Evolutionary conservation across 2,113 vertebrate species (phyloP).

Genomic region (Cyanistes caeruleus): DNA sequence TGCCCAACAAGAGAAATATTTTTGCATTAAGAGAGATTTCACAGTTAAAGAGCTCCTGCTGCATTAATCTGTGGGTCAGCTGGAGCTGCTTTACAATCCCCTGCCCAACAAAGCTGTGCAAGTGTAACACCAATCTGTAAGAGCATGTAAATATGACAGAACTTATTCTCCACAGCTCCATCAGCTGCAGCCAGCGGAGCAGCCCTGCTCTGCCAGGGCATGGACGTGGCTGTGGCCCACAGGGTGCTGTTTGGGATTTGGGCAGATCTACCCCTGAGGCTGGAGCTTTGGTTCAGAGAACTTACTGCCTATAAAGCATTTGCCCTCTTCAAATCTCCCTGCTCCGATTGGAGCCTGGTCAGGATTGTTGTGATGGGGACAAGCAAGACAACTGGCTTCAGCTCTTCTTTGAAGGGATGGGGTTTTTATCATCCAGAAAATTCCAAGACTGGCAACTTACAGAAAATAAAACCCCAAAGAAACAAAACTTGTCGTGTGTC

Average conservation of each 20-base stretch:
- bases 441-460: fast-evolving
- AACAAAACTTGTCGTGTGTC: background rate
- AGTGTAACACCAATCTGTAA: background rate
- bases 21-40: slow-evolving; percentile 36
- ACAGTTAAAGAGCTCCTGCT: slow-evolving; percentile 14
- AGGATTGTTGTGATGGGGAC: background rate
- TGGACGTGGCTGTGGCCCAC: fast-evolving
- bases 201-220: background rate
- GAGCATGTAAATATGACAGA: background rate
- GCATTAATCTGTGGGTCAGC: slow-evolving; percentile 57
- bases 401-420: background rate
- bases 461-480: background rate
- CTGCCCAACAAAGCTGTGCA: background rate
- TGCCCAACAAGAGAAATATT: slow-evolving; percentile 35
- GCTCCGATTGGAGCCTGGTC: background rate
- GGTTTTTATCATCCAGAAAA: background rate
- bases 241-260: background rate
- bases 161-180: background rate
- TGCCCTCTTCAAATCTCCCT: background rate
- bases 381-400: background rate
- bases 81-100: background rate
- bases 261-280: background rate
- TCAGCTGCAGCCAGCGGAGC: background rate
- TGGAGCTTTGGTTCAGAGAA: background rate
- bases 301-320: background rate